Conservation (phyloP, 2,113 vertebrate genomes). For the Cyrtonyx montezumae region DNA sequence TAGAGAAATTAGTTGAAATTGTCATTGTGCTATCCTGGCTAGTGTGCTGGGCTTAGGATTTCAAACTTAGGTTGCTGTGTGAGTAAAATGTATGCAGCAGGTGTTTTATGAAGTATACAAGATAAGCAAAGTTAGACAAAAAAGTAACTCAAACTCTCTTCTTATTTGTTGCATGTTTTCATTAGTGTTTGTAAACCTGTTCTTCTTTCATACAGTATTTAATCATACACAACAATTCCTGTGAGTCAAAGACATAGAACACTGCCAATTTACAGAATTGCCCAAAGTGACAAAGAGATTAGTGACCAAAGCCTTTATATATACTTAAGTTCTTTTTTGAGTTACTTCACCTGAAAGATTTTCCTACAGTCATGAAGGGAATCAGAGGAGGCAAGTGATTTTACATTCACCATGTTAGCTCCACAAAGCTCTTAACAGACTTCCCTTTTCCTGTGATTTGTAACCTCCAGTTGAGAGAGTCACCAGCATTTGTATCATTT, state of each 20-base stretch:
- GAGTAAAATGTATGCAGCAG: not conserved
- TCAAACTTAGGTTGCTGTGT: not conserved
- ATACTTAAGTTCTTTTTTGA: conserved; percentile 17
- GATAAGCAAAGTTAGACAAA: not conserved
- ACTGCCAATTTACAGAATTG: not conserved
- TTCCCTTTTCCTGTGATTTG: not conserved
- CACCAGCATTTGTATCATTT: not conserved
- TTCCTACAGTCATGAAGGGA: not conserved
- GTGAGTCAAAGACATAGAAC: not conserved
- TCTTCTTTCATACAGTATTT: not conserved
- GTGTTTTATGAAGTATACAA: not conserved
- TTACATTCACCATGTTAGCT: not conserved
- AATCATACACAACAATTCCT: not conserved
- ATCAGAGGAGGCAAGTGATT: conserved; percentile 36
- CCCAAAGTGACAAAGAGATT: conserved; percentile 12
- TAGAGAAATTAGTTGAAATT: not conserved
- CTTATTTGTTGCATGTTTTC: not conserved
- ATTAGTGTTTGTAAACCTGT: not conserved
- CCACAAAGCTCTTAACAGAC: not conserved
- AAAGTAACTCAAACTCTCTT: not conserved
- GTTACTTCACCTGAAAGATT: not conserved
- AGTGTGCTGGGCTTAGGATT: not conserved
- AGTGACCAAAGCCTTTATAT: not conserved
- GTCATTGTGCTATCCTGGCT: not conserved
- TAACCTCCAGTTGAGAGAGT: not conserved